Evolutionary conservation across 1,140 invertebrate genomes (phyloP), one percentile per base, ranked within the genome.

Genomic region (Drosophila kanapiae): DNA sequence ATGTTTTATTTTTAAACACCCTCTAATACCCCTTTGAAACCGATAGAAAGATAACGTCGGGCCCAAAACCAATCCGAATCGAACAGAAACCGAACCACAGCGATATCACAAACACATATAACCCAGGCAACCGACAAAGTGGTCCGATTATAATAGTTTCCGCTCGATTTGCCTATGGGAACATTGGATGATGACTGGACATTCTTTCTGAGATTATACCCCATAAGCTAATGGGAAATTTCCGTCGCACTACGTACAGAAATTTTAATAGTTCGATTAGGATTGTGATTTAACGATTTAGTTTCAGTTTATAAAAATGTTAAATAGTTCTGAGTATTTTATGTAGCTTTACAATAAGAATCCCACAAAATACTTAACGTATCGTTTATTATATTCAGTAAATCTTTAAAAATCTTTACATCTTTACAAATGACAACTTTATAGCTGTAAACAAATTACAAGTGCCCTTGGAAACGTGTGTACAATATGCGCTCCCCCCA

Each of bases 1-100:
- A 72, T 83, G 76, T 87, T 87, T 88, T 88, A 88, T 87, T 83
- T 87, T 77, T 78, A 75, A 88, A 88, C 71, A 80, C 43, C 72
- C 49, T 60, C 82, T 77, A 87, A 80, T 78, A 31, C 61, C 56
- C 49, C 70, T 10, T 43, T 43, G 47, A 51, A 42, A 13, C 33
- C 71, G 65, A 70, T 54, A 33, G 43, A 49, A 18, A 59, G 61
- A 76, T 64, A 75, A 76, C 37, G 54, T 18, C 38, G 45, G 29
- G 58, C 71, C 45, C 47, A 35, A 23, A 43, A 35, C 33, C 31
- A 37, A 74, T 37, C 16, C 42, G 40, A 47, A 56, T 54, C 61
- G 54, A 58, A 77, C 31, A 4, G 13, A 53, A 53, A 42, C 27
- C 33, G 35, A 60, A 31, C 57, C 18, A 56, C 4, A 13, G 35